Base-by-base conservation (phyloP, 2,113 vertebrate species). In the Pungitius pungitius region DNA sequence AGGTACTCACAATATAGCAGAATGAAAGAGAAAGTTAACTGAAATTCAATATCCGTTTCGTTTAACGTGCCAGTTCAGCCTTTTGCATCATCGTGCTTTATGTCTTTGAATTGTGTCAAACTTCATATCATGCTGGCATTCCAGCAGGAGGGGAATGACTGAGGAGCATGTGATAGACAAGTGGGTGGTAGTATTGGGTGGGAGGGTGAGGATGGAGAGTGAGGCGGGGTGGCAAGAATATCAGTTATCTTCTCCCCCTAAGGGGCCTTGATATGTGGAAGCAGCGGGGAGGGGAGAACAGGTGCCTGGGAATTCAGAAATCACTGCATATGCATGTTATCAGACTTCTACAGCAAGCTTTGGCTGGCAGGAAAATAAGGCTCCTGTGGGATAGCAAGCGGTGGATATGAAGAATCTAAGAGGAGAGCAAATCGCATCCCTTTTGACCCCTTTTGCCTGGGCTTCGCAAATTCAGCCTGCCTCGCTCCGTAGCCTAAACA, bases 231-330 rank as follows among this genome's bases (percentile, higher is more conserved):
- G 75, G 43, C 37, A 84, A 63, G 70, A 81, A 80, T 67, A 77
- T 87, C 75, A 63, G 69, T 83, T 90, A 67, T 78, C 26, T 64
- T 82, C 75, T 60, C 80, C 66, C 81, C 84, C 82, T 60, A 33
- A 88, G 82, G 85, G 82, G 51, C 71, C n/a, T 13, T 67, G 82
- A 88, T 82, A 84, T 74, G 78, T 70, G 75, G 58, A 85, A 78
- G 55, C 45, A 74, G 82, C 15, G 26, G 75, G 68, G 58, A 81
- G 69, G 51, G 56, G 81, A 85, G 71, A 89, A 89, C 91, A 92
- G 91, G 92, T 92, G 88, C 87, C 80, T 83, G 82, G 89, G 90
- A 90, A 92, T 92, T 89, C 83, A 80, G 69, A 74, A 73, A 78
- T 83, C 69, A 70, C 78, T 90, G 81, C 83, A 88, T 89, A 91